A percentile compares a stretch with the other conserved stretches of the same genome.
phyloP scores from a whole-genome alignment of 2,113 vertebrate species.

The Psammodynastes pulverulentus region DNA sequence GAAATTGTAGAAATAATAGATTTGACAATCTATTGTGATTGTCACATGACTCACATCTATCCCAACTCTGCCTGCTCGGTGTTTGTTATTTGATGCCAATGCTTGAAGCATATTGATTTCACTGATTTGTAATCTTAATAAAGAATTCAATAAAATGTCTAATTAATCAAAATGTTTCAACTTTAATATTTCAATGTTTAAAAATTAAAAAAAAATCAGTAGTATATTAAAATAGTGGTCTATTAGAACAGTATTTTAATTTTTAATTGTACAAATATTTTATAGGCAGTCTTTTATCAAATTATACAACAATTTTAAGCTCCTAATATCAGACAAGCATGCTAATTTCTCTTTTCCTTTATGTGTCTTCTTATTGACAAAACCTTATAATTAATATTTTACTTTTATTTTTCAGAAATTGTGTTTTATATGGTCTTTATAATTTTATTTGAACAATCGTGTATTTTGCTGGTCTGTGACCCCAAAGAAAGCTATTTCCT shows the following conservation, averaged over 20 bases:
- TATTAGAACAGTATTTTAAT: neutral
- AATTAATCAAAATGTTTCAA: neutral
- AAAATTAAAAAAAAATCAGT: neutral
- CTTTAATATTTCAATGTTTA: neutral
- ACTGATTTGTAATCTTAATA: neutral
- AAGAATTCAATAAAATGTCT: neutral
- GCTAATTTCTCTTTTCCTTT: neutral
- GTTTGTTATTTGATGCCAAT: too few species aligned
- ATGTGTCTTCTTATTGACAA: neutral
- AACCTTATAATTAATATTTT: neutral
- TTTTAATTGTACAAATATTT: neutral
- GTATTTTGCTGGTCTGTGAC: neutral
- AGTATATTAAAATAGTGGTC: neutral
- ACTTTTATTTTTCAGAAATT: neutral
- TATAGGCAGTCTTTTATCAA: neutral
- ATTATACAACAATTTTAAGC: neutral
- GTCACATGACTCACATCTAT: too few species aligned
- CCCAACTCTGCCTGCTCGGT: too few species aligned
- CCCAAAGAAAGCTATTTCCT: neutral
- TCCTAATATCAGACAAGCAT: neutral
- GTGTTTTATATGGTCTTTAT: neutral
- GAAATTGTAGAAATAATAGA: too few species aligned
- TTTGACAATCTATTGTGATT: too few species aligned
- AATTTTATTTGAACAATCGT: neutral
- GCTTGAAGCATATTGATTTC: neutral